Base-by-base conservation (phyloP, 2,797 vertebrate genomes). In the Syndactyla subalaris region DNA sequence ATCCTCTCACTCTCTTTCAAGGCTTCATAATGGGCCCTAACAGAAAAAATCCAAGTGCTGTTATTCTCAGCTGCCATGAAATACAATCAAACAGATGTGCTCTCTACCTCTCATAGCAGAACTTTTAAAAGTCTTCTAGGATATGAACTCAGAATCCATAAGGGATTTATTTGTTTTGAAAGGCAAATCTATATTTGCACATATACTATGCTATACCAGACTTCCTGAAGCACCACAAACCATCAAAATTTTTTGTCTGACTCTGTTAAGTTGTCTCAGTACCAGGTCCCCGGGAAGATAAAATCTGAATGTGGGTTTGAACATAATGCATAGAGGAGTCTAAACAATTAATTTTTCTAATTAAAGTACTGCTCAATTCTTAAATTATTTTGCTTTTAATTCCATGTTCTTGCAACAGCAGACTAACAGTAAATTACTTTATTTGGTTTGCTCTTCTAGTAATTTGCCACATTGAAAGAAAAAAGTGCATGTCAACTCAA, bases 401-500 rank as follows among this genome's bases (percentile, higher is more conserved):
- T 96, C 76, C 39, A 54, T 27, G 85, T 95, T 91, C 24, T 2
- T 30, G 34, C 89, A 96, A 95, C 83, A 96, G 66, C 78, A 96
- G 77, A 73, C 41, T 95, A 85, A 49, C 68, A 70, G 88, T 88
- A 98, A 97, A 97, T 96, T 86, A 89, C 32, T 93, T 96, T 92
- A 92, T 97, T 97, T 96, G 80, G 86, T 95, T 96, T 97, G 52
- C 66, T 95, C 77, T 94, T 85, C 75, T 48, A 90, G 68, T 88
- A 97, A 97, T 97, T 97, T 96, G 90, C 89, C 87, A 96, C 91
- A 72, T 6, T 85, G 91, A 74, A 73, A 96, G 63, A 76, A 96
- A 96, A 71, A 95, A 94, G 59, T 73, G 62, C 66, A 58, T 38
- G 58, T 92, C 85, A 83, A 72, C 61, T 94, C 88, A 95, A 94